Conservation (phyloP, 2,888 invertebrate species). For the Drosophila atripex region DNA sequence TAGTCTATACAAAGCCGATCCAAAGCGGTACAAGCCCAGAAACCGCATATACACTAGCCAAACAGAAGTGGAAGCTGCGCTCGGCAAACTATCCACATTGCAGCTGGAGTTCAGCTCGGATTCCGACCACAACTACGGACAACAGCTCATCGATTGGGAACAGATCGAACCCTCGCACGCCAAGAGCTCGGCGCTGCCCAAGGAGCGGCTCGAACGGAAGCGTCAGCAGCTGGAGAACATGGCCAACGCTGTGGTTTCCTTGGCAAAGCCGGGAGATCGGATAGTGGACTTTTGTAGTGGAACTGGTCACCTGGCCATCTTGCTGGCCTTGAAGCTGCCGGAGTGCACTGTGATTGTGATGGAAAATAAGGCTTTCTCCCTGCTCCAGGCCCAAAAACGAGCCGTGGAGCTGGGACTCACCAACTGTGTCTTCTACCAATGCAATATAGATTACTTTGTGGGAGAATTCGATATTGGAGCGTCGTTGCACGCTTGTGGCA, state of each 20-base stretch:
- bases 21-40: conserved; percentile 89
- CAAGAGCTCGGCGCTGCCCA: conserved; percentile 91
- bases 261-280: conserved; percentile 88
- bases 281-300: conserved; percentile 98
- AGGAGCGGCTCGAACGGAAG: conserved; percentile 89
- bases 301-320: conserved; percentile 95
- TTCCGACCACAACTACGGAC: conserved; percentile 61
- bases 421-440: conserved; percentile 92
- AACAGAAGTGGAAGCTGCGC: conserved; percentile 87
- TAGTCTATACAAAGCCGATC: conserved; percentile 87
- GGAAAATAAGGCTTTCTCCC: conserved; percentile 96
- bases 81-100: conserved; percentile 77
- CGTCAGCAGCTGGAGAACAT: conserved; percentile 94
- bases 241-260: conserved; percentile 89
- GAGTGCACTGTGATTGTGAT: conserved; percentile 91
- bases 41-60: conserved; percentile 91
- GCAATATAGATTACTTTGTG: conserved; percentile 95
- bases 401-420: conserved; percentile 87
- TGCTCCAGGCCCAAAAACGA: conserved; percentile 89
- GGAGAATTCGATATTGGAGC: conserved; percentile 93
- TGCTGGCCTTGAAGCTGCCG: conserved; percentile 92
- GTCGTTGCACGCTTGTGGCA: conserved; percentile 96
- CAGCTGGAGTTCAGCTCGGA: conserved; percentile 73
- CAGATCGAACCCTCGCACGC: conserved; percentile 89
- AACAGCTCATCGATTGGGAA: conserved; percentile 87